Base-by-base conservation (phyloP, 1,140 invertebrate genomes). In the Drosophila sulfurigaster region DNA sequence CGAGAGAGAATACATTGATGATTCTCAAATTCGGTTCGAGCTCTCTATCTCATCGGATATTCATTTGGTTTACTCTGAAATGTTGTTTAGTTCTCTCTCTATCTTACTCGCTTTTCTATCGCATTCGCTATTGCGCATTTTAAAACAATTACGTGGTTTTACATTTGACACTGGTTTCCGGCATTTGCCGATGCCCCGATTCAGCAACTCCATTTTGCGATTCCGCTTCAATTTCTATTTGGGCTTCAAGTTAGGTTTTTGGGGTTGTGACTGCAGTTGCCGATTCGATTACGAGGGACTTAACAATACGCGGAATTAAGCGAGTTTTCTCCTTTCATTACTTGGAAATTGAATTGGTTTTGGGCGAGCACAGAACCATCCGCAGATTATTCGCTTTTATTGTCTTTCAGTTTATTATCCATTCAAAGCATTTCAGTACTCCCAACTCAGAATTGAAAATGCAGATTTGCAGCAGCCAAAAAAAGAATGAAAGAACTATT, bases 141-240 rank as follows among this genome's bases (percentile, higher is more conserved):
- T 89, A 89, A 88, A 89, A 89, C 85, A 85, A 88, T 88, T 88
- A 88, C 85, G 81, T 72, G 85, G 85, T 85, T 64, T 89, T 41
- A 75, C 71, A 88, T 89, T 89, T 85, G 85, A 82, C 80, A 81
- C 77, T 75, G 77, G 63, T 54, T 59, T 57, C 49, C 46, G 25
- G 43, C 30, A 41, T 30, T 60, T 58, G 41, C n/a, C 32, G 54
- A 51, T 43, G 38, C 32, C 43, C 15, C 63, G 16, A 16, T 20
- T 48, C 48, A 11, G 10, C 10, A n/a, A 49, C 32, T 69, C 49
- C 43, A 49, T 56, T 69, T 70, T 41, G 8, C 43, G 30, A 28
- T 68, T 49, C 28, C 38, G 35, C 45, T 68, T 20, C 65, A 45
- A 8, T 38, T 43, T 69, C 32, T 59, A 43, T 43, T 43, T 43